phyloP scores from a whole-genome alignment of 2,113 vertebrate genomes.

The Solenodon paradoxus region DNA sequence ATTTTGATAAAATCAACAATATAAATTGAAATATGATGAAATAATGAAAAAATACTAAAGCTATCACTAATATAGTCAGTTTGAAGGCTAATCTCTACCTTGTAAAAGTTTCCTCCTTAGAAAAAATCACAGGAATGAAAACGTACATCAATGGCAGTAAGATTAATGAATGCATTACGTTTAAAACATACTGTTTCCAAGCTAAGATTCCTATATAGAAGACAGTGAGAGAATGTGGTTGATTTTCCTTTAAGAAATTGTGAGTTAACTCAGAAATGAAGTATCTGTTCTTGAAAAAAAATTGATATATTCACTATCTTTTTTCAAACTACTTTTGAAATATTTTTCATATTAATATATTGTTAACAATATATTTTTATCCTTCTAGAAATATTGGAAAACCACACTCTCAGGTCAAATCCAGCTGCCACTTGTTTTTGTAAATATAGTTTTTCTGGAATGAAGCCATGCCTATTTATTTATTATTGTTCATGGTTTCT shows the following conservation, averaged over 20 bases:
- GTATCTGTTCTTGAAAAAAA: not conserved
- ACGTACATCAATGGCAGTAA: not conserved
- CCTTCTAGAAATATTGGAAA: not conserved
- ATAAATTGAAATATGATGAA: not conserved
- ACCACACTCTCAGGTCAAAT: not conserved
- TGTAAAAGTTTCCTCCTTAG: not conserved
- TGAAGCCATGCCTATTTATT: not conserved
- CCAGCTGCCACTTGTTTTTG: not conserved
- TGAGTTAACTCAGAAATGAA: slow-evolving; percentile 22
- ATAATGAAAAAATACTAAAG: not conserved
- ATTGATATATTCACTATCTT: not conserved
- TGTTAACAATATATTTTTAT: not conserved
- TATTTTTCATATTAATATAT: not conserved
- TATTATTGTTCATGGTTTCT: not conserved
- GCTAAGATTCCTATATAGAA: not conserved
- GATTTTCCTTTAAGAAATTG: not conserved
- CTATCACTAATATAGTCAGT: not conserved
- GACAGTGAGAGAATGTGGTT: not conserved
- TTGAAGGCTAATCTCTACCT: not conserved
- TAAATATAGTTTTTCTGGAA: not conserved
- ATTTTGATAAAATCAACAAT: not conserved
- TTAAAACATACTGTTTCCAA: not conserved
- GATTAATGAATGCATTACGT: not conserved
- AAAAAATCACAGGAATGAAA: not conserved
- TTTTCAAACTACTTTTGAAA: not conserved